These are phyloP conservation scores for Agonopterix alstromeriana DNA, from an alignment of 2,888 invertebrate species.

Conservation along the genomic window DNA sequence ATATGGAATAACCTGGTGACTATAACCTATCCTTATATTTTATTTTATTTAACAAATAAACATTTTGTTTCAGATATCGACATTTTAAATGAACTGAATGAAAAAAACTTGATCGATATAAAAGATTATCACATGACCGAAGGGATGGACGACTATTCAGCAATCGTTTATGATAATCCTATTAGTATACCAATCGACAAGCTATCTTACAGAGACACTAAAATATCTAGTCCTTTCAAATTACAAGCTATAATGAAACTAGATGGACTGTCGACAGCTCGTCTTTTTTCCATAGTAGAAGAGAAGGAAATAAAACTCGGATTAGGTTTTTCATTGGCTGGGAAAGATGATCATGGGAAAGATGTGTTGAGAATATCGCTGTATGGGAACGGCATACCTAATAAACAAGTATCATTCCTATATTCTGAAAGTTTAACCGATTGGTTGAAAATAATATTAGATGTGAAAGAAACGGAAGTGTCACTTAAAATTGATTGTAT, in stretches of 20 bases:
- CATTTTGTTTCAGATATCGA: conserved; percentile 34
- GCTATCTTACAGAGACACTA: conserved; percentile 12
- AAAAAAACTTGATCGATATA: neutral
- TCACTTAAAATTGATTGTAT: conserved; percentile 21
- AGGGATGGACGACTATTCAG: conserved; percentile 12
- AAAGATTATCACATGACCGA: neutral
- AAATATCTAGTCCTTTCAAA: conserved; percentile 32
- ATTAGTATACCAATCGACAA: conserved; percentile 9
- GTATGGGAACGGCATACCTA: conserved; percentile 5
- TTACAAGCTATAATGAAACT: conserved; percentile 36
- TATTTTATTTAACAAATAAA: no score
- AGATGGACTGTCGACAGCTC: conserved; percentile 18
- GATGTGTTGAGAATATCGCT: conserved; percentile 17
- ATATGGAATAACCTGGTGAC: no score
- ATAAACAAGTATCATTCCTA: conserved; percentile 1
- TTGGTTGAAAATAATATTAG: conserved; percentile 24
- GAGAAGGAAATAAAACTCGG: conserved; percentile 15
- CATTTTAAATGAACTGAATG: conserved; percentile 15
- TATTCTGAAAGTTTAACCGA: conserved; percentile 1
- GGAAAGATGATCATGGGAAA: neutral
- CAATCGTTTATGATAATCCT: conserved; percentile 15
- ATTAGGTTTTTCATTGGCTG: conserved; percentile 24
- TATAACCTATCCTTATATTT: no score
- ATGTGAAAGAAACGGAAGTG: conserved; percentile 17
- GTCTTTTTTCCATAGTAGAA: conserved; percentile 41